phyloP scores from a whole-genome alignment of 2,888 invertebrate genomes.

The Xestia xanthographa region DNA sequence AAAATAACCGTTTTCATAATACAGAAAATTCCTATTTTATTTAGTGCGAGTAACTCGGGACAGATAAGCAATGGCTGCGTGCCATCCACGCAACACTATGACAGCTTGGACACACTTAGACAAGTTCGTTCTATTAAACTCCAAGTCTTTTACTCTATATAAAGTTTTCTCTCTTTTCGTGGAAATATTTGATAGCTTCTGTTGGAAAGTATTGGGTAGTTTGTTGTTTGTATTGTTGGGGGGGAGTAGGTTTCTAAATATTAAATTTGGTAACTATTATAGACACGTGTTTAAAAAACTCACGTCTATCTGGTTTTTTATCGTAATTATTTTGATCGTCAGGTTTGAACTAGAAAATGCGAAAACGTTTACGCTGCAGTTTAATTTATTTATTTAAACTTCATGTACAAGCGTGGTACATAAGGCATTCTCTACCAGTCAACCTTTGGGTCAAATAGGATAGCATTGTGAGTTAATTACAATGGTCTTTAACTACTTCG shows the following conservation, averaged over 20 bases:
- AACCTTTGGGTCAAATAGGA: too few species aligned
- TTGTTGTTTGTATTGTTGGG: conserved; percentile 19
- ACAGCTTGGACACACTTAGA: conserved; percentile 56
- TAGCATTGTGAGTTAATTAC: too few species aligned
- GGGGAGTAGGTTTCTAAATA: neutral
- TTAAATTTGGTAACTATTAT: neutral
- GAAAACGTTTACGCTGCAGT: too few species aligned
- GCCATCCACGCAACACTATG: conserved; percentile 64
- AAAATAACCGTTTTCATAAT: conserved; percentile 33
- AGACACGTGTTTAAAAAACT: neutral
- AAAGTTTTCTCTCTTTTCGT: conserved; percentile 47
- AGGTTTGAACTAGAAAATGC: too few species aligned
- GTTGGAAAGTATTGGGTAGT: conserved; percentile 29
- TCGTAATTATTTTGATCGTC: neutral
- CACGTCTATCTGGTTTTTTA: neutral
- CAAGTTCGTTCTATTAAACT: conserved; percentile 65
- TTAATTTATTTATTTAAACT: too few species aligned
- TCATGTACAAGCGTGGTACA: too few species aligned
- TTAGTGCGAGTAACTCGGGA: conserved; percentile 44
- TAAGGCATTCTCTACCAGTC: too few species aligned
- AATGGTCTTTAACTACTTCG: too few species aligned
- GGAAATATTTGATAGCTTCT: conserved; percentile 47
- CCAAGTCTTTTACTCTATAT: conserved; percentile 39
- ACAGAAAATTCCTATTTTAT: conserved; percentile 49
- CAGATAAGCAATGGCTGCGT: conserved; percentile 63